These are phyloP conservation scores for Rhodophaea formosa DNA, from an alignment of 2,888 invertebrate genomes.

Conservation along the genomic window DNA sequence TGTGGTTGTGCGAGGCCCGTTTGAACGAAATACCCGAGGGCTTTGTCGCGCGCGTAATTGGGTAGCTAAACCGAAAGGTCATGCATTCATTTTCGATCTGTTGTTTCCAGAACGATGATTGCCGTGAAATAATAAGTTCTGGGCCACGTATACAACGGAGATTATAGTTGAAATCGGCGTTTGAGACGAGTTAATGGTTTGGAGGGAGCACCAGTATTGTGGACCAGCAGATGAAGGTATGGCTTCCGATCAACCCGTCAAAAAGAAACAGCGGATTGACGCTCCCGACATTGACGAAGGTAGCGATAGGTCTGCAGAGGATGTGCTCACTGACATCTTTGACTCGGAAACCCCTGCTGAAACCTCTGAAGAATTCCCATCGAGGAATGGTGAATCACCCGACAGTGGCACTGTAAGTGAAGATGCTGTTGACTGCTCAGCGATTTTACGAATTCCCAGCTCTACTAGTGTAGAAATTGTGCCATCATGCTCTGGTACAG, in stretches of 20 bases:
- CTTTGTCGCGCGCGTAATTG: slow-evolving; percentile 80
- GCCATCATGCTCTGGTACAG: slow-evolving; percentile 66
- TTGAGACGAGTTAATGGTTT: slow-evolving; percentile 81
- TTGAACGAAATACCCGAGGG: slow-evolving; percentile 44
- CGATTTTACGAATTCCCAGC: slow-evolving; percentile 60
- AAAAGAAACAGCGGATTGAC: slow-evolving; percentile 90
- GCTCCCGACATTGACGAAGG: slow-evolving; percentile 82
- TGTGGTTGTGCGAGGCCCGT: slow-evolving; percentile 24
- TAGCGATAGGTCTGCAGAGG: slow-evolving; percentile 76
- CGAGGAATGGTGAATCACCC: slow-evolving; percentile 71
- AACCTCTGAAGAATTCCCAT: slow-evolving; percentile 64
- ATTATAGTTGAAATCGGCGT: slow-evolving; percentile 25
- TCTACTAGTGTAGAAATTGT: slow-evolving; percentile 58
- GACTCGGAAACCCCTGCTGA: slow-evolving; percentile 67
- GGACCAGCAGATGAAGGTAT: slow-evolving; percentile 81
- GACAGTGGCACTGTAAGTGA: slow-evolving; percentile 77
- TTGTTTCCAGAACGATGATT: slow-evolving; percentile 65
- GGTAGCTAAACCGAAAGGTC: slow-evolving; percentile 79
- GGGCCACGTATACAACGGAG: slow-evolving; percentile 15
- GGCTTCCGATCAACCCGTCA: slow-evolving; percentile 91
- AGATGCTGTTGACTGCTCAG: slow-evolving; percentile 75
- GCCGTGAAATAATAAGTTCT: slow-evolving; percentile 33
- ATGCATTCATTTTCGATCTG: slow-evolving; percentile 69
- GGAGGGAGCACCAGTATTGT: slow-evolving; percentile 80
- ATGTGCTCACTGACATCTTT: slow-evolving; percentile 67